Evolutionary conservation across 1,140 invertebrate species (phyloP).

Genomic region (Globodera rostochiensis): DNA sequence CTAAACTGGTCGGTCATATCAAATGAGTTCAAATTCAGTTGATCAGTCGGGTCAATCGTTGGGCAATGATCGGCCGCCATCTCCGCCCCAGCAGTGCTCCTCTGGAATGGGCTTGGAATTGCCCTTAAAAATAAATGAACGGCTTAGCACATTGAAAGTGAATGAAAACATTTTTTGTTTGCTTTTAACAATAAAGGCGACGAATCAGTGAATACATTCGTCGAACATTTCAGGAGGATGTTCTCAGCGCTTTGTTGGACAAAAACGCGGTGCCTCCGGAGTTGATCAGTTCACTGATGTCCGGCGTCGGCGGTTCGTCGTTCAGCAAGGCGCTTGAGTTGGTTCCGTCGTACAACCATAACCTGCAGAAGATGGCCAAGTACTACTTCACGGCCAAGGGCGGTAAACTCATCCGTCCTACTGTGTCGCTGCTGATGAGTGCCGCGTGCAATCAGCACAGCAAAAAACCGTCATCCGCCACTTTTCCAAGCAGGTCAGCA

Average conservation of each 20-base stretch:
- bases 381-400: slow-evolving; percentile 61
- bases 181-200: not conserved
- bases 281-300: not conserved
- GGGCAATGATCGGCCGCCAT: not conserved
- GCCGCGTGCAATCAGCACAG: slow-evolving; percentile 54
- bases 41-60: no score
- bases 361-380: slow-evolving; percentile 58
- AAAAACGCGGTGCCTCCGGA: not conserved
- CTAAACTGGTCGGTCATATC: no score
- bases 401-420: slow-evolving; percentile 62
- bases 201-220: no score
- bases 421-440: slow-evolving; percentile 57
- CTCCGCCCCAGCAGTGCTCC: not conserved
- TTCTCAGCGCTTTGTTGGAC: slow-evolving; percentile 34
- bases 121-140: not conserved
- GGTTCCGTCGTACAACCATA: slow-evolving; percentile 39
- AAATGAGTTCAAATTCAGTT: no score
- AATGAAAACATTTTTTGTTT: not conserved
- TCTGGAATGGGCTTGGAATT: not conserved
- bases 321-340: slow-evolving; percentile 5
- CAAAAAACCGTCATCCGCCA: not conserved
- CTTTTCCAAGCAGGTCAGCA: not conserved
- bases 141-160: not conserved
- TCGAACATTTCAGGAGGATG: slow-evolving; percentile 25
- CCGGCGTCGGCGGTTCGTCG: slow-evolving; percentile 16